Evolutionary conservation across 2,113 vertebrate species (phyloP).

Genomic region (Chionis minor): DNA sequence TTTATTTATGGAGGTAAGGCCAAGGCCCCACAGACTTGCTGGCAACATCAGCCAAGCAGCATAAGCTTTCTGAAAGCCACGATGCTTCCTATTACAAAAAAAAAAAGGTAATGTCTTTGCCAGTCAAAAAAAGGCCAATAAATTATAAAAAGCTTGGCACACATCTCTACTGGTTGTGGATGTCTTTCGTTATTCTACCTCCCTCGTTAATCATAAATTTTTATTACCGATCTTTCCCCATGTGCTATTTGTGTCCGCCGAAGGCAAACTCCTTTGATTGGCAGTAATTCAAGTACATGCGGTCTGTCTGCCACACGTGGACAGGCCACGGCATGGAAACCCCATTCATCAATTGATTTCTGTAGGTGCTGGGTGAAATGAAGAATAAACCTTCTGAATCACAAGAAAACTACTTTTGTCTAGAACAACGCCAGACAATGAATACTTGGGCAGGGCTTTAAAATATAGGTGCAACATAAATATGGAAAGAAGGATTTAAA

Average conservation of each 20-base stretch:
- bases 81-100: background rate
- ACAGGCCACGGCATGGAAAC: background rate
- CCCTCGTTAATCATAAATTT: background rate
- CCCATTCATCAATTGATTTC: background rate
- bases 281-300: background rate
- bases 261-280: background rate
- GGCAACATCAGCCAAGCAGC: background rate
- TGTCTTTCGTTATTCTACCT: background rate
- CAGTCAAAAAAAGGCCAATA: background rate
- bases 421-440: background rate
- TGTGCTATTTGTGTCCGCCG: background rate
- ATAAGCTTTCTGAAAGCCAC: background rate
- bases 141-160: background rate
- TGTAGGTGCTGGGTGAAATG: background rate
- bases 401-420: background rate
- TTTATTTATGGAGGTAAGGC: background rate
- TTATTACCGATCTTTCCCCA: background rate
- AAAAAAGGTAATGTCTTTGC: background rate
- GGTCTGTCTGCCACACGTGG: background rate
- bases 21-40: background rate
- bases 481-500: background rate
- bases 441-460: background rate
- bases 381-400: background rate
- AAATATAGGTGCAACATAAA: background rate
- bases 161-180: background rate